Conservation (phyloP, 2,113 vertebrate genomes). For the Bolborhynchus lineola region DNA sequence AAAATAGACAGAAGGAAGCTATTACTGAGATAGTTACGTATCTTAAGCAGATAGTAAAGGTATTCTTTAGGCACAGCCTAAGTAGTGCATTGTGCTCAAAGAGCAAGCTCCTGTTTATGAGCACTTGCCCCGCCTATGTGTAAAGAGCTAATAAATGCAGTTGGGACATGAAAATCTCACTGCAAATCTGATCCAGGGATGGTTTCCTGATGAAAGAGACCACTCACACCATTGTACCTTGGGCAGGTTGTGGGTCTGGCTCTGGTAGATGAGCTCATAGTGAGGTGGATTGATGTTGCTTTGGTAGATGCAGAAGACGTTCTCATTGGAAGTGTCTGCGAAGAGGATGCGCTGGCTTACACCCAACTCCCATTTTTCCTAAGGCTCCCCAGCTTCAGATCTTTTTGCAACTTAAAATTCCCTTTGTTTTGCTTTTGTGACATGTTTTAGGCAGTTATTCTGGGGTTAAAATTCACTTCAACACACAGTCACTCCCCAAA, state of each 20-base stretch:
- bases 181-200: rapidly evolving
- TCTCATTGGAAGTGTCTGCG: constrained; percentile 90
- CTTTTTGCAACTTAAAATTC: neutral
- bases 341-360: neutral
- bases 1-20: neutral
- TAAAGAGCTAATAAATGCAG: neutral
- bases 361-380: neutral
- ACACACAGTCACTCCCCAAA: neutral
- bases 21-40: rapidly evolving
- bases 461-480: neutral
- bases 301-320: constrained; percentile 92
- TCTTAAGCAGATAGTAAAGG: neutral
- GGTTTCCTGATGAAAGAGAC: neutral
- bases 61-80: neutral
- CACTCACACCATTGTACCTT: constrained; percentile 75
- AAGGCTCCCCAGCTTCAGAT: neutral
- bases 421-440: neutral
- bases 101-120: neutral
- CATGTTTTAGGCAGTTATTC: neutral
- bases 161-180: neutral
- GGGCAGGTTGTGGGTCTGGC: constrained; percentile 89
- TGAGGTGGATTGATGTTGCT: constrained; percentile 91
- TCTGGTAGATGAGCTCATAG: constrained; percentile 93
- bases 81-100: rapidly evolving
- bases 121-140: rapidly evolving